Conservation (phyloP, 2,888 invertebrate species). For the Leptothorax acervorum region DNA sequence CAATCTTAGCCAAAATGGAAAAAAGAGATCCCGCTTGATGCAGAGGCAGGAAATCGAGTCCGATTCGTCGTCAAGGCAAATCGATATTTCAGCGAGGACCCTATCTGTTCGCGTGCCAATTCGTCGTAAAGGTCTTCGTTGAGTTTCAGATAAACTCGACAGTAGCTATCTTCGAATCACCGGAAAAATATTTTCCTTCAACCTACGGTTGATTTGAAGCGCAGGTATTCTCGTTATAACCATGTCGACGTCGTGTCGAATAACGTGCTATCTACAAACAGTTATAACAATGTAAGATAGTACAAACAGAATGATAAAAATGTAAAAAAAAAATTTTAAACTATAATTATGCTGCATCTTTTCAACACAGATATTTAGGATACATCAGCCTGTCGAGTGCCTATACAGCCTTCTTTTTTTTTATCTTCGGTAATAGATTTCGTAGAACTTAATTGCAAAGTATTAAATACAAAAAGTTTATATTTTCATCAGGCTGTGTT, state of each 20-base stretch:
- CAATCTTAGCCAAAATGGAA: background rate
- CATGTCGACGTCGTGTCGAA: background rate
- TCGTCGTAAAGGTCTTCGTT: conserved; percentile 35
- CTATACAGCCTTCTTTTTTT: background rate
- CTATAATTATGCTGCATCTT: background rate
- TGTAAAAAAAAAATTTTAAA: too few species aligned
- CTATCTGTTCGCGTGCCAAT: conserved; percentile 41
- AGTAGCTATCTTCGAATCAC: conserved; percentile 1
- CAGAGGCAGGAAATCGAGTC: conserved; percentile 19
- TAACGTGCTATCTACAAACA: background rate
- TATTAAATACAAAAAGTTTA: background rate
- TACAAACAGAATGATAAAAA: background rate
- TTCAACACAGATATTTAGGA: background rate
- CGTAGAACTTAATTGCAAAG: background rate
- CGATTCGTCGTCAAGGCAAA: conserved; percentile 28
- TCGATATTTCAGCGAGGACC: conserved; percentile 26
- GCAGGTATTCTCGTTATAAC: background rate
- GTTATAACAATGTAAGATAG: background rate
- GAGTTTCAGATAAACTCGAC: conserved; percentile 43
- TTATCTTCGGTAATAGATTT: background rate
- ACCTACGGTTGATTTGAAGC: background rate
- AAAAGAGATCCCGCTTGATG: background rate
- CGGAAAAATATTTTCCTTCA: background rate
- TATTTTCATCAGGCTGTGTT: background rate
- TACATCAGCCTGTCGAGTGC: background rate